These are phyloP conservation scores for Gymnothorax javanicus DNA, from an alignment of 2,797 vertebrate species.

Conservation along the genomic window DNA sequence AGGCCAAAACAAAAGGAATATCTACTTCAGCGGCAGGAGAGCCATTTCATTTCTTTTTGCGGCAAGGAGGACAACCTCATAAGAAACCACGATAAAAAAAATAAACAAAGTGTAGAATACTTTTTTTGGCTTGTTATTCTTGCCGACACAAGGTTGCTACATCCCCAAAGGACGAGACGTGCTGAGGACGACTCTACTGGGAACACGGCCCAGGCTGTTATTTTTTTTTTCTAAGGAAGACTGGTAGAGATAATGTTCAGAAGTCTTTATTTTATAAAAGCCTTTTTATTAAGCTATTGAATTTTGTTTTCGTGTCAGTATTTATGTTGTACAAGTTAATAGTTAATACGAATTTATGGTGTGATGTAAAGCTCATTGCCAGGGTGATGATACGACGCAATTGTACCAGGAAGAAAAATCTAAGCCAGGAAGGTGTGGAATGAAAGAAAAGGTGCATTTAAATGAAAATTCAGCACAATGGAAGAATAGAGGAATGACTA, in stretches of 20 bases:
- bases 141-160: not conserved
- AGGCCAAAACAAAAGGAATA: not conserved
- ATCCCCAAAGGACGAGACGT: not conserved
- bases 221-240: not conserved
- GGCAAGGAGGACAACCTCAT: not conserved
- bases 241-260: not conserved
- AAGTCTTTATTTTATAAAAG: not conserved
- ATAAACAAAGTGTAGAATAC: not conserved
- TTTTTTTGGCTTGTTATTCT: conserved; percentile 2
- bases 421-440: not conserved
- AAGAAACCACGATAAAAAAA: not conserved
- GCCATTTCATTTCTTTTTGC: conserved; percentile 3
- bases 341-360: not conserved
- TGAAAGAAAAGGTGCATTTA: not conserved
- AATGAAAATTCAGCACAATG: not conserved
- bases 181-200: not conserved
- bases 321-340: not conserved
- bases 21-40: not conserved
- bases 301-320: not conserved
- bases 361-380: not conserved
- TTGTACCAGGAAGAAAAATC: not conserved
- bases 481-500: not conserved
- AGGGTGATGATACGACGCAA: not conserved
- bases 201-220: not conserved
- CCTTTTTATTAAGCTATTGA: not conserved